A percentile compares a stretch with the other conserved stretches of the same genome.
phyloP scores from a whole-genome alignment of 2,113 vertebrate species.

The Struthidea cinerea region DNA sequence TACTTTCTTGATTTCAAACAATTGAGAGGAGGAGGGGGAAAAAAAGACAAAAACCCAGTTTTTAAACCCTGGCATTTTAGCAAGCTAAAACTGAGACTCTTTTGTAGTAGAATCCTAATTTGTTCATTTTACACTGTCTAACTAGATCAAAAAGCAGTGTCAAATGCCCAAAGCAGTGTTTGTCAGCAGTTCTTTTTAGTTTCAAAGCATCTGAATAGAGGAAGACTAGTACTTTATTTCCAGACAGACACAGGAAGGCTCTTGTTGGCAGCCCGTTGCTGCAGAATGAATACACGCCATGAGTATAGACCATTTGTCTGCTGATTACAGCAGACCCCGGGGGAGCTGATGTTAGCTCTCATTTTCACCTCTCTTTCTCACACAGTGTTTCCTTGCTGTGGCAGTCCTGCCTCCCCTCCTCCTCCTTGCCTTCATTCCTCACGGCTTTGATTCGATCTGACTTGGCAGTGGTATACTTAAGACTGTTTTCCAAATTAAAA shows the following conservation, averaged over 20 bases:
- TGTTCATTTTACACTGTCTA: constrained; percentile 71
- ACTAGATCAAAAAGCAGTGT: constrained; percentile 73
- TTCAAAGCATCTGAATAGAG: constrained; percentile 65
- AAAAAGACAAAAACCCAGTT: not conserved
- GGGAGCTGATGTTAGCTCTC: constrained; percentile 73
- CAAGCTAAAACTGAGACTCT: constrained; percentile 20
- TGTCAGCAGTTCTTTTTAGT: constrained; percentile 70
- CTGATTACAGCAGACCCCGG: constrained; percentile 67
- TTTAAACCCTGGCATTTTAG: constrained; percentile 12
- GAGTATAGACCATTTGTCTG: constrained; percentile 69
- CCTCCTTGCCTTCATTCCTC: not conserved
- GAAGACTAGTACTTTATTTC: constrained; percentile 66
- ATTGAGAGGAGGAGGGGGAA: not conserved
- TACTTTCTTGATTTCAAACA: not conserved
- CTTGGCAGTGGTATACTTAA: constrained; percentile 53
- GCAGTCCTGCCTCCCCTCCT: constrained; percentile 19
- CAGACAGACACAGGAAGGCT: constrained; percentile 61
- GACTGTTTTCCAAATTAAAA: constrained; percentile 66
- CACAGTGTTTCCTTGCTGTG: constrained; percentile 36
- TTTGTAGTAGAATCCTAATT: constrained; percentile 71
- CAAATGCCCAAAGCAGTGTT: constrained; percentile 75
- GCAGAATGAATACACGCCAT: constrained; percentile 69
- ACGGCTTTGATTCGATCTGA: constrained; percentile 1
- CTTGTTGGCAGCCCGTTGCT: constrained; percentile 65
- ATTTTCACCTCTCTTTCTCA: constrained; percentile 69